These are phyloP conservation scores for Blastomussa wellsi DNA, from an alignment of 92 coral and sea anemone species.

Conservation along the genomic window DNA sequence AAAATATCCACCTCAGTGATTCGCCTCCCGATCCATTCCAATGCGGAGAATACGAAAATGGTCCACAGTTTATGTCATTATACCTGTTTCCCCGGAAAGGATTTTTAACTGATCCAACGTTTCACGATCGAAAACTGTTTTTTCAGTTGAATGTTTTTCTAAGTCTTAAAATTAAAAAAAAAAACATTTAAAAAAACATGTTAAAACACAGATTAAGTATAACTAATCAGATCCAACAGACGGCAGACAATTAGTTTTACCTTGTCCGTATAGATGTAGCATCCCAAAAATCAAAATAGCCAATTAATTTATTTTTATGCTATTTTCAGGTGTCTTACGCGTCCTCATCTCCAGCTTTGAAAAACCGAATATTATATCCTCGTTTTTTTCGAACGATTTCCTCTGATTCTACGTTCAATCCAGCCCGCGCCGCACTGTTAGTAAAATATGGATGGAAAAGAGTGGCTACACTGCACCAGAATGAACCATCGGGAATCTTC, in stretches of 20 bases:
- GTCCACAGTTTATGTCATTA: too few species aligned
- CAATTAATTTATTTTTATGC: neutral
- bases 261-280: neutral
- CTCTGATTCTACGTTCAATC: conserved; percentile 72
- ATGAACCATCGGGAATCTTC: conserved; percentile 75
- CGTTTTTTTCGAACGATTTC: conserved; percentile 76
- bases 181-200: too few species aligned
- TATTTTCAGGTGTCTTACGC: conserved; percentile 65
- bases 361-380: conserved; percentile 58
- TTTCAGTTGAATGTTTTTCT: too few species aligned
- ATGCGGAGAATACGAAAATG: too few species aligned
- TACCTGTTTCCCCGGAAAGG: too few species aligned
- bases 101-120: too few species aligned
- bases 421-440: conserved; percentile 68
- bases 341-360: conserved; percentile 68
- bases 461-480: conserved; percentile 72
- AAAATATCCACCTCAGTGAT: too few species aligned
- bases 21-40: too few species aligned
- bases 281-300: neutral
- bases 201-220: too few species aligned
- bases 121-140: too few species aligned
- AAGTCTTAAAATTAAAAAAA: too few species aligned
- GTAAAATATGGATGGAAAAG: conserved; percentile 63
- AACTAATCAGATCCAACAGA: neutral
- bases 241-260: neutral